Conservation (phyloP, 2,113 vertebrate species). For the Pseudorectes ferrugineus region DNA sequence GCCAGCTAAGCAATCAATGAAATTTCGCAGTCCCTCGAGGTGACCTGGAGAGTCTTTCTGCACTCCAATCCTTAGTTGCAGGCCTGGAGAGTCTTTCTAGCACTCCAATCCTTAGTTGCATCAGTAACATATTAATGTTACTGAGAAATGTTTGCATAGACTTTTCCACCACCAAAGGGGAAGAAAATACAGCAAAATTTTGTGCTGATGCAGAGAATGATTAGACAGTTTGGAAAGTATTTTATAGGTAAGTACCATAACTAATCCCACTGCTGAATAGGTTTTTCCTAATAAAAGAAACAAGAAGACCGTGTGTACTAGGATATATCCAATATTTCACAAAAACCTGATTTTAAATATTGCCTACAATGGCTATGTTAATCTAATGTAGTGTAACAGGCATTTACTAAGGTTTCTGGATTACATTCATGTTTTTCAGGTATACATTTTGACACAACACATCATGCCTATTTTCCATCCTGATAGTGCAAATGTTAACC, state of each 20-base stretch:
- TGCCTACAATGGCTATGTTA: not conserved
- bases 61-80: not conserved
- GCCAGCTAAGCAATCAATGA: not conserved
- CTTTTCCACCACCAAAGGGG: not conserved
- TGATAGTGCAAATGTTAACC: not conserved
- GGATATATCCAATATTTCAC: not conserved
- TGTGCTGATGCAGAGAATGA: not conserved
- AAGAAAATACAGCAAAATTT: not conserved
- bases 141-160: not conserved
- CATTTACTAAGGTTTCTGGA: not conserved
- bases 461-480: not conserved
- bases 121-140: not conserved
- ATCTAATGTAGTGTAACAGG: not conserved
- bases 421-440: not conserved
- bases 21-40: not conserved
- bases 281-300: not conserved
- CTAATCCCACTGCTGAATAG: not conserved
- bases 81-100: accelerated
- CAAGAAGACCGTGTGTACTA: not conserved
- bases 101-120: not conserved
- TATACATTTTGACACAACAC: not conserved
- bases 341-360: not conserved
- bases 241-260: not conserved
- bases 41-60: not conserved
- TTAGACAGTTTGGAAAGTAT: not conserved